Evolutionary conservation across 2,888 invertebrate genomes (phyloP).

Genomic region (Erebia palarica): DNA sequence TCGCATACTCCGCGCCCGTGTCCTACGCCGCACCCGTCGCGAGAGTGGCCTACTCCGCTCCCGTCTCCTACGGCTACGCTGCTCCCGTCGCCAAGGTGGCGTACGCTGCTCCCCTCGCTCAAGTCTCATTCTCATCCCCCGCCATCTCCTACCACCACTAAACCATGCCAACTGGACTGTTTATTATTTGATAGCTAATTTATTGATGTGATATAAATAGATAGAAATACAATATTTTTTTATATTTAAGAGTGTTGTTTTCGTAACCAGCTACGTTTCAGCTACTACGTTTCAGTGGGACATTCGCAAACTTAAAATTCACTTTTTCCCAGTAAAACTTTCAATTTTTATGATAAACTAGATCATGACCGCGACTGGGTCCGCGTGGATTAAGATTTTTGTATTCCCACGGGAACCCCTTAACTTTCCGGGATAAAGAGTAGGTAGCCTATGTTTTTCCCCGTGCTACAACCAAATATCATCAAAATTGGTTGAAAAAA

Average conservation of each 20-base stretch:
- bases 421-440: no score
- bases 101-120: conserved; percentile 51
- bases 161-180: conserved; percentile 36
- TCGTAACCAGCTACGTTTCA: no score
- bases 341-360: no score
- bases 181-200: conserved; percentile 37
- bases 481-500: no score
- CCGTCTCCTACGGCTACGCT: conserved; percentile 37
- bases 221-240: conserved; percentile 55
- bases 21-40: conserved; percentile 46
- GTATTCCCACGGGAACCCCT: no score
- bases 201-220: conserved; percentile 47
- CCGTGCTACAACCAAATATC: no score
- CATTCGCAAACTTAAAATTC: conserved; percentile 29
- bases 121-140: conserved; percentile 67
- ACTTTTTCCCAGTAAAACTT: no score
- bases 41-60: conserved; percentile 50
- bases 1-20: conserved; percentile 51
- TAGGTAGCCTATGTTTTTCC: no score
- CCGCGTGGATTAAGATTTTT: no score
- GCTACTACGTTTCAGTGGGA: no score
- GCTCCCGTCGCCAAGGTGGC: conserved; percentile 49
- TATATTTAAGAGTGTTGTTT: conserved; percentile 36
- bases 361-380: no score
- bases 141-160: conserved; percentile 71